phyloP scores from a whole-genome alignment of 1,140 invertebrate genomes.

The Drosophila albomicans region DNA sequence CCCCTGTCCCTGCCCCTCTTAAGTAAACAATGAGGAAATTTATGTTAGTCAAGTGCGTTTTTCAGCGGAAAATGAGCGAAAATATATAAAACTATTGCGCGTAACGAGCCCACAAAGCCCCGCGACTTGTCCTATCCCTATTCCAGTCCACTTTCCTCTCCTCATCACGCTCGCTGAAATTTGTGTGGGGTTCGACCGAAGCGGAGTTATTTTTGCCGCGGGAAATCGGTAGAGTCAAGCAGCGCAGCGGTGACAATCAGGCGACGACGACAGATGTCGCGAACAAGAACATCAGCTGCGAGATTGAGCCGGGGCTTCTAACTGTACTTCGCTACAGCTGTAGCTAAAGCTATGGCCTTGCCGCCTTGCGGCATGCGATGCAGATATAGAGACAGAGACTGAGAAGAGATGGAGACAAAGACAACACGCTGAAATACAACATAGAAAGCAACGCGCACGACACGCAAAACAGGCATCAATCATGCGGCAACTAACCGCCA shows the following conservation, averaged over 20 bases:
- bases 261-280: slow-evolving; percentile 51
- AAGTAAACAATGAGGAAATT: slow-evolving; percentile 81
- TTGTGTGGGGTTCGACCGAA: slow-evolving; percentile 36
- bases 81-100: slow-evolving; percentile 71
- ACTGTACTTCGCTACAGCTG: slow-evolving; percentile 45
- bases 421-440: slow-evolving; percentile 35
- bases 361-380: slow-evolving; percentile 46
- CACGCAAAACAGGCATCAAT: slow-evolving; percentile 83
- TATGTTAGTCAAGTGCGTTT: slow-evolving; percentile 83
- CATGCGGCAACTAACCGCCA: slow-evolving; percentile 73
- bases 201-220: slow-evolving; percentile 12
- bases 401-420: slow-evolving; percentile 43
- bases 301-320: slow-evolving; percentile 47
- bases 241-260: slow-evolving; percentile 44
- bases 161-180: neutral
- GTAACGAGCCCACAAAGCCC: slow-evolving; percentile 62
- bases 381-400: slow-evolving; percentile 32
- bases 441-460: slow-evolving; percentile 59
- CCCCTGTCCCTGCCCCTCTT: slow-evolving; percentile 27
- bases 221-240: neutral
- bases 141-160: neutral
- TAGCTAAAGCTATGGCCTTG: slow-evolving; percentile 45
- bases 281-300: slow-evolving; percentile 26
- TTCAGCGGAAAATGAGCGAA: slow-evolving; percentile 79
- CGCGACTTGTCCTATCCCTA: neutral